A percentile compares a stretch with the other conserved stretches of the same genome.
phyloP scores from a whole-genome alignment of 2,888 invertebrate genomes.

The Apodemia zela region DNA sequence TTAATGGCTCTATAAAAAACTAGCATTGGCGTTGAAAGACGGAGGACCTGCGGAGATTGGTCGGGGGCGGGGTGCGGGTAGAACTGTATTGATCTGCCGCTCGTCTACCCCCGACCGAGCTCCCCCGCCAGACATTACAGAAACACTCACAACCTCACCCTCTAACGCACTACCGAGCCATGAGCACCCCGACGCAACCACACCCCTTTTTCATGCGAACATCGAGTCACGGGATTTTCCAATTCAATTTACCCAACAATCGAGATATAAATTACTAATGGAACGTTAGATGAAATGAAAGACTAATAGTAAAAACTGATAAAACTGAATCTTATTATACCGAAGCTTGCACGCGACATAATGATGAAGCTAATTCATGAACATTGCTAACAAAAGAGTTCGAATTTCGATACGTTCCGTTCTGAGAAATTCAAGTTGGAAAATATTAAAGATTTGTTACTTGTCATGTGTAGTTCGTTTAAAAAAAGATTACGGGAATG shows the following conservation, averaged over 20 bases:
- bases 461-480: constrained; percentile 46
- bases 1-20: constrained; percentile 75
- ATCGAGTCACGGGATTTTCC: constrained; percentile 77
- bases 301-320: constrained; percentile 1
- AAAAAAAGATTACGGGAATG: constrained; percentile 58
- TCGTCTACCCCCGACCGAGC: constrained; percentile 41
- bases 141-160: constrained; percentile 56
- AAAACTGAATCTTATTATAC: constrained; percentile 17
- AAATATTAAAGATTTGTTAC: constrained; percentile 29
- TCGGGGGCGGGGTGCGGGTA: constrained; percentile 48
- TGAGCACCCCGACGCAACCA: constrained; percentile 61
- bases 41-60: constrained; percentile 75
- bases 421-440: constrained; percentile 22
- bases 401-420: constrained; percentile 18
- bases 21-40: constrained; percentile 77
- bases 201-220: constrained; percentile 71
- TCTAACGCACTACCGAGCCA: constrained; percentile 41
- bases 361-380: background rate
- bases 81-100: constrained; percentile 44
- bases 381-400: constrained; percentile 1
- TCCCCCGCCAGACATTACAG: constrained; percentile 64
- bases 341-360: constrained; percentile 15
- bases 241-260: constrained; percentile 67
- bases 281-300: constrained; percentile 23
- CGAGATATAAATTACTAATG: constrained; percentile 39